Evolutionary conservation across 2,113 vertebrate species (phyloP).

Genomic region (Apteryx mantelli): DNA sequence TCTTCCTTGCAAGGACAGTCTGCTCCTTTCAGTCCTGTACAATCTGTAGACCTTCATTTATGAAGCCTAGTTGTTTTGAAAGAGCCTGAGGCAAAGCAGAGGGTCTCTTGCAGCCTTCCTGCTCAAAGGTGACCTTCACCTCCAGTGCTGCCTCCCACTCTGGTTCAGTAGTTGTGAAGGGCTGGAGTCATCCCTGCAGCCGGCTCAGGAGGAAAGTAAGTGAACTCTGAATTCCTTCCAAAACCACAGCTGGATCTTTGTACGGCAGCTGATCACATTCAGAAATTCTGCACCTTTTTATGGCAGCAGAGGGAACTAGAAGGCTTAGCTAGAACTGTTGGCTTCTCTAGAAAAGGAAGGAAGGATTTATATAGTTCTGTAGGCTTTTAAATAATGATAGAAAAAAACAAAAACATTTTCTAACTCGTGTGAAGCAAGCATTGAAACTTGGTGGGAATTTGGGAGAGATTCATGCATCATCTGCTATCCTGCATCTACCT

Average conservation of each 20-base stretch:
- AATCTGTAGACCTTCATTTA: background rate
- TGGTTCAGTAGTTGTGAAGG: fast-evolving
- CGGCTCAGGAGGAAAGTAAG: background rate
- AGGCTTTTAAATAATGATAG: constrained; percentile 10
- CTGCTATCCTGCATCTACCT: background rate
- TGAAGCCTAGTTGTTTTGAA: background rate
- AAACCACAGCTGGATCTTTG: background rate
- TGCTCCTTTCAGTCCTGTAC: background rate
- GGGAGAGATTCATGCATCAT: background rate
- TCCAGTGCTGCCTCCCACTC: fast-evolving
- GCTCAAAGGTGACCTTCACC: background rate
- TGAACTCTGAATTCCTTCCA: background rate
- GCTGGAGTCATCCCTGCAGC: fast-evolving
- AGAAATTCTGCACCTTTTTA: constrained; percentile 47
- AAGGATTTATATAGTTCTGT: constrained; percentile 24
- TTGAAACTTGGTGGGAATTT: background rate
- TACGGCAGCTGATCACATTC: background rate
- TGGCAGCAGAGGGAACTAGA: constrained; percentile 41
- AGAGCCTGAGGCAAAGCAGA: background rate
- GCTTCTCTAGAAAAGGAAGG: constrained; percentile 21
- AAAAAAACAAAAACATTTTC: background rate
- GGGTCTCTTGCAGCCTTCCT: background rate
- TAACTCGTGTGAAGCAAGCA: background rate
- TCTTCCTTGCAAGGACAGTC: background rate
- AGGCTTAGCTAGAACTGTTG: constrained; percentile 27